Base-by-base conservation (phyloP, 2,113 vertebrate genomes). In the Acrocephalus kingi region DNA sequence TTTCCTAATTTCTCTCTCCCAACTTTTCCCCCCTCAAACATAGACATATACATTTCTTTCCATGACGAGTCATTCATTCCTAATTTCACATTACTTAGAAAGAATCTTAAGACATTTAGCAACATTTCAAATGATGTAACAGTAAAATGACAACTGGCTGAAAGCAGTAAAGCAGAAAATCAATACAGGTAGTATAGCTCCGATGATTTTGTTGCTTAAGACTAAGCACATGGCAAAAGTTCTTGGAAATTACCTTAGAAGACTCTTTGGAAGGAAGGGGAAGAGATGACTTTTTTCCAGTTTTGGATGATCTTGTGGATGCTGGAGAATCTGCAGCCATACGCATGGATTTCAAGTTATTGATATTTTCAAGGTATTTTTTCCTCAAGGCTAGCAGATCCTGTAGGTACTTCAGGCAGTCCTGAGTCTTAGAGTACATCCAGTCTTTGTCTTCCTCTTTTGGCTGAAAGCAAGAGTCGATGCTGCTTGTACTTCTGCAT, bases 391-490 rank as follows among this genome's bases (percentile, higher is more conserved):
- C 99, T 89, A 99, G 98, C 33, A 99, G 97, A 16, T 99, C 99
- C 94, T 99, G 99, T 67, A 99, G 96, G 90, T 99, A 99, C 88
- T 99, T 98, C 55, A 99, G 94, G 67, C 99, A 99, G 95, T 99
- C 98, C 92, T 99, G 99, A 55, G 99, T 98, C 96, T 99, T 99
- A 7, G 98, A 98, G 87, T 98, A 98, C 94, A 99, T 97, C 99
- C 99, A 99, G 5, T 99, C 98, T 35, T 97, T 96, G 94, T 99
- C 99, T 84, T 99, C 99, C 19, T 99, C 98, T 71, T 97, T 98
- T 93, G 98, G 97, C 79, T 98, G 98, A 80, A 97, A 98, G 90
- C 87, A 96, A 76, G 98, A 98, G 94, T 99, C 98, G 0, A 99
- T 96, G 86, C 98, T 99, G 79, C 97, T 95, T 15, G 98, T 98